Percentiles rank a stretch among this genome's conserved stretches.
Conservation (phyloP, 2,888 invertebrate species). For the Lasioglossum malachurum region DNA sequence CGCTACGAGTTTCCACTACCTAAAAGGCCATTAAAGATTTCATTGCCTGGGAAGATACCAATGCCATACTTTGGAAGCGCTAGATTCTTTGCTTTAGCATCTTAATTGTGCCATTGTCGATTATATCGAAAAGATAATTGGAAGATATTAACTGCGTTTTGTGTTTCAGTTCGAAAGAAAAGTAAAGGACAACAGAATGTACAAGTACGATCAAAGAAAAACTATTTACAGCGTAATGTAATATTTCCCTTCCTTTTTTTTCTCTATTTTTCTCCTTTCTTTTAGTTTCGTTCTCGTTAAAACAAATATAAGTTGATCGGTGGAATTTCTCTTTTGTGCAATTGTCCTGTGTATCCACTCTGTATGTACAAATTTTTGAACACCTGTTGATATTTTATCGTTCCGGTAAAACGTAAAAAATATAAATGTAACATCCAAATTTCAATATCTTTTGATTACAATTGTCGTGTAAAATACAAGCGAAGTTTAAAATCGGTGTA, state of each 20-base stretch:
- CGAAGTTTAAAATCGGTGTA: background rate
- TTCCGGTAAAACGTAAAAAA: conserved; percentile 7
- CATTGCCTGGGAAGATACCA: conserved; percentile 78
- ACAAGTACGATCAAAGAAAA: conserved; percentile 7
- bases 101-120: conserved; percentile 26
- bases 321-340: conserved; percentile 34
- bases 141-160: conserved; percentile 22
- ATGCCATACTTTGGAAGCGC: conserved; percentile 75
- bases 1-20: conserved; percentile 72
- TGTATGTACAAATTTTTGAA: conserved; percentile 25
- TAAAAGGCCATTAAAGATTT: conserved; percentile 80
- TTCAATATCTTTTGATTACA: background rate
- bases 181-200: conserved; percentile 2
- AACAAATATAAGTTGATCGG: conserved; percentile 18
- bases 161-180: conserved; percentile 19
- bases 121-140: conserved; percentile 27
- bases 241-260: background rate
- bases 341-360: conserved; percentile 43
- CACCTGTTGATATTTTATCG: background rate
- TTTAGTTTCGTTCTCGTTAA: background rate
- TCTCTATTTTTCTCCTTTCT: background rate
- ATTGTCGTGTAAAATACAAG: background rate
- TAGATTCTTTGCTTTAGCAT: conserved; percentile 58
- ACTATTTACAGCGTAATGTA: conserved; percentile 19
- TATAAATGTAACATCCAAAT: conserved; percentile 8